Percentiles rank a stretch among this genome's conserved stretches.
Evolutionary conservation across 2,888 invertebrate genomes (phyloP).

Genomic region (Notocelia uddmanniana): DNA sequence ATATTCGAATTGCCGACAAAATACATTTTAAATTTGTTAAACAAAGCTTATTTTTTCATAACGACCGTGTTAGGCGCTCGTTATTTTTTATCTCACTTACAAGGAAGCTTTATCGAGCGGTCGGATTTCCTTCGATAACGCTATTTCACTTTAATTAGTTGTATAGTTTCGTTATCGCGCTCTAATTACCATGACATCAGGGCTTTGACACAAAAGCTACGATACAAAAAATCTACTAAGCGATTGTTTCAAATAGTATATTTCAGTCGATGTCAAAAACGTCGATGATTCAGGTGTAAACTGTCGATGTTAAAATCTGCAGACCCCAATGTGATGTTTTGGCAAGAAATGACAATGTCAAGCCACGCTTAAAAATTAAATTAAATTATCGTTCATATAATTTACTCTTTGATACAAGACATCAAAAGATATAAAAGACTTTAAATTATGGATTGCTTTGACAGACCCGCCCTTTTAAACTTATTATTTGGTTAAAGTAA

Average conservation of each 20-base stretch:
- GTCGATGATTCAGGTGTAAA: too few relatives aligned
- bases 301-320: background rate
- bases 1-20: background rate
- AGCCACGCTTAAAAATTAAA: background rate
- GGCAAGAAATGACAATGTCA: background rate
- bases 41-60: constrained; percentile 14
- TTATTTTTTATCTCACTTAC: constrained; percentile 26
- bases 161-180: constrained; percentile 7
- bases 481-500: background rate
- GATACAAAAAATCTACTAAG: background rate
- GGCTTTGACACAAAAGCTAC: background rate
- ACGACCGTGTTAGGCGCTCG: constrained; percentile 1
- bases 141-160: constrained; percentile 28
- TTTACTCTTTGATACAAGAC: background rate
- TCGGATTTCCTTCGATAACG: constrained; percentile 44
- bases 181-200: background rate
- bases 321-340: background rate
- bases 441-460: background rate
- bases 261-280: too few relatives aligned
- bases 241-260: too few relatives aligned
- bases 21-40: background rate
- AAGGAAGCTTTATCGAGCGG: constrained; percentile 22
- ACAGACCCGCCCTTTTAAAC: background rate
- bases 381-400: too few relatives aligned
- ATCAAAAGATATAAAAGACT: background rate